These are phyloP conservation scores for Macaca nemestrina DNA, from an alignment of 2,113 vertebrate species.

Conservation along the genomic window DNA sequence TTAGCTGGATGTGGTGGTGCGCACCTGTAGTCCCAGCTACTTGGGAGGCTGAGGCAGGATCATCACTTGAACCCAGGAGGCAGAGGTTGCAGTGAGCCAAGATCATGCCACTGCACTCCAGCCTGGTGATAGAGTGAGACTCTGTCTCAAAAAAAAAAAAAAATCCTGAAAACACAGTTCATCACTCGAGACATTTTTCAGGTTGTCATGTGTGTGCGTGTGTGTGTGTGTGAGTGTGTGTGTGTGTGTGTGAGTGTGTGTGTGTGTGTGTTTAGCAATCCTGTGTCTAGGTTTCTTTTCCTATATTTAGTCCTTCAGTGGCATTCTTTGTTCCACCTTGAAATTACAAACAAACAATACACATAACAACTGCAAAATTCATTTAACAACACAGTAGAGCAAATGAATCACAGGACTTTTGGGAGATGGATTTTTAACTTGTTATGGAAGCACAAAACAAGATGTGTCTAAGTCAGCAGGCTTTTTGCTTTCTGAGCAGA, in stretches of 20 bases:
- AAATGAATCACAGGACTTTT: constrained; percentile 73
- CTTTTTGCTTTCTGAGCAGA: constrained; percentile 58
- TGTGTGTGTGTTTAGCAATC: neutral
- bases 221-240: too few relatives aligned
- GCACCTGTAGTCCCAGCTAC: too few relatives aligned
- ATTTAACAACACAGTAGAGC: constrained; percentile 69
- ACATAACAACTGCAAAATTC: constrained; percentile 76
- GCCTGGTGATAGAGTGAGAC: too few relatives aligned
- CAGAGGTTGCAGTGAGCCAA: too few relatives aligned
- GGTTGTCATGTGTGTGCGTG: neutral
- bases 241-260: neutral
- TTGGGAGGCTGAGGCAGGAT: too few relatives aligned
- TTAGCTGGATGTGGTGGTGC: too few relatives aligned
- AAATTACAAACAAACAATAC: constrained; percentile 71
- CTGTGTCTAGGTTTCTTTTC: neutral
- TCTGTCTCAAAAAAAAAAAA: neutral
- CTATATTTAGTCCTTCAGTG: constrained; percentile 27
- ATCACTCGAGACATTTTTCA: neutral
- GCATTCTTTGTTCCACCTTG: constrained; percentile 69
- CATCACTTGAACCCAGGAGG: too few relatives aligned
- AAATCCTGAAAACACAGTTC: constrained; percentile 16
- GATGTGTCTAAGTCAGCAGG: constrained; percentile 57
- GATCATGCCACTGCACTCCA: too few relatives aligned
- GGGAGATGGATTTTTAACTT: constrained; percentile 77
- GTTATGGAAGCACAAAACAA: constrained; percentile 72